A percentile compares a stretch with the other conserved stretches of the same genome.
Evolutionary conservation across 2,113 vertebrate species (phyloP).

Genomic region (Arenaria interpres): DNA sequence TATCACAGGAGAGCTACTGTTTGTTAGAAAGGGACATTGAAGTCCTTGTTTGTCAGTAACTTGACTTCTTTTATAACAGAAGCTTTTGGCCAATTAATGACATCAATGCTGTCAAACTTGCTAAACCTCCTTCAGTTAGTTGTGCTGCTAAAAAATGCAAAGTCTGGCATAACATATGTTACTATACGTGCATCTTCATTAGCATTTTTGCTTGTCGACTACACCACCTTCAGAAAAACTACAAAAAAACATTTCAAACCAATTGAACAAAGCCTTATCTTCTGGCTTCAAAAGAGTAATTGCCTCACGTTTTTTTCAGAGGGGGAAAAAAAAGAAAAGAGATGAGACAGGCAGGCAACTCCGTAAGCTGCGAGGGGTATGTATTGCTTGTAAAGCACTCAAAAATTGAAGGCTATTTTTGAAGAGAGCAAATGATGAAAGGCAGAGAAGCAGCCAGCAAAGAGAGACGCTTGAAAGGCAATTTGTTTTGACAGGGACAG

Average conservation of each 20-base stretch:
- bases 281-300: neutral
- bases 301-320: neutral
- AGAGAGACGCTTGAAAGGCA: neutral
- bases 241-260: neutral
- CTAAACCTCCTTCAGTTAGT: neutral
- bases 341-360: neutral
- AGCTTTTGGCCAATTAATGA: neutral
- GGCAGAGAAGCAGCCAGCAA: slow-evolving; percentile 1
- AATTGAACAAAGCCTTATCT: neutral
- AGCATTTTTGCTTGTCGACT: neutral
- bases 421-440: neutral
- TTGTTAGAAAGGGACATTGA: slow-evolving; percentile 36
- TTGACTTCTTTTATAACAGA: neutral
- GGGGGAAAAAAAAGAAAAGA: neutral
- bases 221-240: neutral
- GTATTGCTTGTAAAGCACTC: neutral
- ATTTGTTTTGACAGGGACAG: slow-evolving; percentile 9
- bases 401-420: neutral
- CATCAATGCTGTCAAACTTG: neutral
- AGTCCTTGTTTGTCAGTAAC: slow-evolving; percentile 24
- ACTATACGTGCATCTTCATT: neutral
- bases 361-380: neutral
- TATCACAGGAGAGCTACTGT: slow-evolving; percentile 52
- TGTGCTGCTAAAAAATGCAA: neutral
- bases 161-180: neutral